These are phyloP conservation scores for Hexactinellida sp. DNA, from an alignment of 37 sponge, comb jelly and placozoan genomes.

Conservation along the genomic window DNA sequence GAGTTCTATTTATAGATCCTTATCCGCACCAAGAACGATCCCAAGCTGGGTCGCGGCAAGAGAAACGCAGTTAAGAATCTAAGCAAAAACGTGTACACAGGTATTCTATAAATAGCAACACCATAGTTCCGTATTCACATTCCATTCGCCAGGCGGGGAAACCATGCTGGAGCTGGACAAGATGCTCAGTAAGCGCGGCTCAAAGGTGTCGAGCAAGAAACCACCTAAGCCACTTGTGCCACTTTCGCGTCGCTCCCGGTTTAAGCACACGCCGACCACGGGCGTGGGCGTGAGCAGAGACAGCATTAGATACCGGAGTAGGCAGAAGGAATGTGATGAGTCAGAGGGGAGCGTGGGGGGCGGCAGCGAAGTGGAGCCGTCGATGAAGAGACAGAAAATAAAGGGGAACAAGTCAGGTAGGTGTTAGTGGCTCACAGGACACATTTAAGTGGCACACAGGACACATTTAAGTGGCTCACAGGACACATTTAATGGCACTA, in stretches of 20 bases:
- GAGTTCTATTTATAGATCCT: neutral
- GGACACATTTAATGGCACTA: no score
- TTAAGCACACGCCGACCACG: neutral
- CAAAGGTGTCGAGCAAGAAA: neutral
- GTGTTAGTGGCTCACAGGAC: neutral
- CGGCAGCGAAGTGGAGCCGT: neutral
- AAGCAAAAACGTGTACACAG: conserved; percentile 11
- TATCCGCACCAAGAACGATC: no score
- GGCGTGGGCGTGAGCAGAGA: neutral
- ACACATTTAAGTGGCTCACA: no score
- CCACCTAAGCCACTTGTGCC: neutral
- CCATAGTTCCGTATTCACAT: neutral
- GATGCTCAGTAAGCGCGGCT: neutral
- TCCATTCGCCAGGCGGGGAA: neutral
- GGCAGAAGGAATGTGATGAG: neutral
- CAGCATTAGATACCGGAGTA: neutral
- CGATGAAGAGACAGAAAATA: neutral
- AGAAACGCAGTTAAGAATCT: conserved; percentile 2
- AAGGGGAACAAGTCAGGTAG: neutral
- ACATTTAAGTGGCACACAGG: no score
- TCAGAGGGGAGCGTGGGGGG: conserved; percentile 7
- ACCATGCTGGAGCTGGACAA: conserved; percentile 6
- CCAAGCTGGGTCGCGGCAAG: neutral
- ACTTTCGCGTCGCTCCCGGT: neutral
- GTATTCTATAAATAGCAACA: neutral